Conservation (phyloP, 2,113 vertebrate species). For the Ageneiosus marmoratus region DNA sequence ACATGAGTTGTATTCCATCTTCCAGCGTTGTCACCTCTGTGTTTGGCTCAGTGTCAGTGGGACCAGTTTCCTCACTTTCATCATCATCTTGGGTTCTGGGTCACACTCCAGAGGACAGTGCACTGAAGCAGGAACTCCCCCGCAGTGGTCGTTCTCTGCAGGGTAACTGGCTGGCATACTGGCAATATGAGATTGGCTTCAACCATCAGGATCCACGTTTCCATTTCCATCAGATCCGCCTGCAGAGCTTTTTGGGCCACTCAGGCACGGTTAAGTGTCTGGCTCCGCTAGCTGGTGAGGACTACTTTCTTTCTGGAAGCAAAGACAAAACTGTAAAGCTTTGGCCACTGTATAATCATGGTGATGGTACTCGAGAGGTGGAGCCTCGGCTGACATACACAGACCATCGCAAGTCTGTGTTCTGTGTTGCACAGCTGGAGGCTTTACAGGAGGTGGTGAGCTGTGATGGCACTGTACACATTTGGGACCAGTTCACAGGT, state of each 20-base stretch:
- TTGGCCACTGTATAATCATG: conserved; percentile 92
- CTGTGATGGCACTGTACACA: conserved; percentile 91
- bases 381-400: conserved; percentile 81
- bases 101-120: conserved; percentile 73
- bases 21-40: conserved; percentile 60
- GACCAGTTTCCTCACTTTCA: conserved; percentile 61
- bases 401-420: conserved; percentile 90
- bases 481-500: conserved; percentile 98
- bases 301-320: conserved; percentile 95
- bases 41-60: conserved; percentile 53
- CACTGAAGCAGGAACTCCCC: conserved; percentile 87
- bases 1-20: conserved; percentile 47
- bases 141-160: conserved; percentile 85
- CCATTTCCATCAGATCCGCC: conserved; percentile 95
- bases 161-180: conserved; percentile 98
- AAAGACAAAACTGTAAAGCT: conserved; percentile 95
- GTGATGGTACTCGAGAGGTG: conserved; percentile 87
- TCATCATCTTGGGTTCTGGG: conserved; percentile 67
- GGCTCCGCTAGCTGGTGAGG: conserved; percentile 84
- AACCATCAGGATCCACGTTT: conserved; percentile 93
- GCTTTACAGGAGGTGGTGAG: conserved; percentile 89
- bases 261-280: conserved; percentile 87
- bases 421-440: conserved; percentile 90
- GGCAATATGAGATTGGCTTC: conserved; percentile 96
- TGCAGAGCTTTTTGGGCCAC: conserved; percentile 93